Evolutionary conservation across 2,113 vertebrate genomes (phyloP).

Genomic region (Gobiocypris rarus): DNA sequence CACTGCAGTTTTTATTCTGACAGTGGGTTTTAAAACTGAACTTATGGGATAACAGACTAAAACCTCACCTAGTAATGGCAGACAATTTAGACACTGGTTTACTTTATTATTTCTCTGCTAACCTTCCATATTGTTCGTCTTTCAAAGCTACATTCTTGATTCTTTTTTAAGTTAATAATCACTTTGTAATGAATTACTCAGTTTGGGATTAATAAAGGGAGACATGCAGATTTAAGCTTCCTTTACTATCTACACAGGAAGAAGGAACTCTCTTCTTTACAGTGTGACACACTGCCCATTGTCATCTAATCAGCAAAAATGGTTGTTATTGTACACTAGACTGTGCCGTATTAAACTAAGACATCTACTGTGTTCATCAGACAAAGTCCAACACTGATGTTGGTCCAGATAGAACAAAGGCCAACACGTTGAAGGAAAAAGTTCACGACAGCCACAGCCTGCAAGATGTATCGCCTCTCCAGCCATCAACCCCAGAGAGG

Average conservation of each 20-base stretch:
- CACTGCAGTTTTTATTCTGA: neutral
- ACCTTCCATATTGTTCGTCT: neutral
- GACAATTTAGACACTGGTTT: neutral
- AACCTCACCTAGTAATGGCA: neutral
- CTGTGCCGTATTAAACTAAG: neutral
- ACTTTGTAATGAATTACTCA: neutral
- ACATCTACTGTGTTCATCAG: conserved; percentile 47
- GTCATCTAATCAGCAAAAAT: neutral
- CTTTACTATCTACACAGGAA: conserved; percentile 2
- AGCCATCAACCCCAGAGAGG: conserved; percentile 82
- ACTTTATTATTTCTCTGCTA: neutral
- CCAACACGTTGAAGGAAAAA: conserved; percentile 72
- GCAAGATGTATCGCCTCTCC: conserved; percentile 65
- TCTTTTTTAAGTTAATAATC: neutral
- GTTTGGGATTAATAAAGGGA: neutral
- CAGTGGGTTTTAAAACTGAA: neutral
- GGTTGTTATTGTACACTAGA: no score
- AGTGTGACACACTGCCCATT: no score
- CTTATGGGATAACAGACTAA: neutral
- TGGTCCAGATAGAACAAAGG: conserved; percentile 68
- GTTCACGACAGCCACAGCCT: conserved; percentile 63
- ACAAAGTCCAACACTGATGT: conserved; percentile 38
- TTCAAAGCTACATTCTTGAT: neutral
- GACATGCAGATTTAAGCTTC: neutral
- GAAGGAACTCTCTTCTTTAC: neutral